Evolutionary conservation across 2,797 vertebrate genomes (phyloP), one percentile per base, ranked within the genome.

Genomic region (Rhinoraja longicauda): DNA sequence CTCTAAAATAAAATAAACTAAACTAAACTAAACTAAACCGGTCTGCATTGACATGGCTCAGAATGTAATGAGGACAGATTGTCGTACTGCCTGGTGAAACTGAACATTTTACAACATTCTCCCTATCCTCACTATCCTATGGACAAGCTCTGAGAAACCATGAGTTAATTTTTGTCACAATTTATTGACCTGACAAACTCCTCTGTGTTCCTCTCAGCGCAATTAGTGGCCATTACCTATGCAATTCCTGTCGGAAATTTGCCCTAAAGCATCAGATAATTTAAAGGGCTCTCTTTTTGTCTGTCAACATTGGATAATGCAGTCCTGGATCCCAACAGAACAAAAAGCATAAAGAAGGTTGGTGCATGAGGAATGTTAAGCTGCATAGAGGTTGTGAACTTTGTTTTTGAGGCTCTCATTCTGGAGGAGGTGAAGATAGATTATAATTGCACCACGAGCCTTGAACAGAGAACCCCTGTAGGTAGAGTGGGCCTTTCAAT

Each of bases 391-490:
- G 95, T 95, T 95, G 93, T 94, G 94, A 94, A 96, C 96, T 96
- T 97, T 97, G 96, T 97, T 96, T 97, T 96, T 95, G 94, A 95
- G 95, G 94, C 95, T 96, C 96, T 97, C 96, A 97, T 95, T 95
- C 95, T 96, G 95, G 96, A 95, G 95, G 96, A 95, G 95, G 95
- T 97, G 97, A 97, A 95, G 95, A 95, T 95, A 96, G 97, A 97
- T 97, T 97, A 97, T 96, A 95, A 96, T 96, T 96, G 96, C 96
- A 96, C 96, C 96, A 95, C 96, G 96, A 95, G 95, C 94, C 95
- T 96, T 96, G 96, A 96, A 95, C 96, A 97, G 96, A 97, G 97
- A 96, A 96, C 95, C 96, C 95, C 96, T 95, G 94, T 96, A 96
- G 96, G 96, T 95, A 96, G 95, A 96, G 95, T 95, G 95, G 95